phyloP scores from a whole-genome alignment of 92 coral and sea anemone species.

The Phenganax stokvisi region DNA sequence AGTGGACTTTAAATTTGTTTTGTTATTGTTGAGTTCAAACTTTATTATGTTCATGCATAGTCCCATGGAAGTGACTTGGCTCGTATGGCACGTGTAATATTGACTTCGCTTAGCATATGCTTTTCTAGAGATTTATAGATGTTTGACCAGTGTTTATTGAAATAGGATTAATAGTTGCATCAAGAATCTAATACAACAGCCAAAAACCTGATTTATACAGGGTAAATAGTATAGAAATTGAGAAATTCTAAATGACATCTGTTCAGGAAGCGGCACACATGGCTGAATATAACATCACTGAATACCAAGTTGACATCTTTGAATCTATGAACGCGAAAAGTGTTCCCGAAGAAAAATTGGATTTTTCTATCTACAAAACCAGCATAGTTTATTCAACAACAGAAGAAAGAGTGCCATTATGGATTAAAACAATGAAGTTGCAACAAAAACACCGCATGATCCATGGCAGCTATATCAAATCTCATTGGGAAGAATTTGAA shows the following conservation, averaged over 20 bases:
- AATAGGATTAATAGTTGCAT: too few relatives aligned
- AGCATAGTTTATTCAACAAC: background rate
- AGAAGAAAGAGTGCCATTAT: slow-evolving; percentile 13
- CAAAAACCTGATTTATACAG: too few relatives aligned
- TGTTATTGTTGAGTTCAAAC: background rate
- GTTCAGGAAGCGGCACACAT: too few relatives aligned
- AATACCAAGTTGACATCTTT: background rate
- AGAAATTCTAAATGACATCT: too few relatives aligned
- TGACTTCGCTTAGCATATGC: too few relatives aligned
- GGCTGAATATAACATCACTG: background rate
- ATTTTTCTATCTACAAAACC: slow-evolving; percentile 1
- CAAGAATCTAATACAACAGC: too few relatives aligned
- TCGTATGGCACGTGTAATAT: too few relatives aligned
- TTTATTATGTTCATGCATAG: background rate
- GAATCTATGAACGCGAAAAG: background rate
- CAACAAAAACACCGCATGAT: background rate
- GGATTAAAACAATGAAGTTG: slow-evolving; percentile 1
- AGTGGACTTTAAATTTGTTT: background rate
- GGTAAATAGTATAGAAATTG: too few relatives aligned
- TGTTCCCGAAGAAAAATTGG: background rate
- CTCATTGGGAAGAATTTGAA: slow-evolving; percentile 9
- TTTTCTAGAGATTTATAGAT: too few relatives aligned
- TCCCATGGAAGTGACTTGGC: background rate
- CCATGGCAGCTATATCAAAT: background rate
- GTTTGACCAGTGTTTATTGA: too few relatives aligned